Conservation (phyloP, 2,888 invertebrate genomes). For the Theretra japonica region DNA sequence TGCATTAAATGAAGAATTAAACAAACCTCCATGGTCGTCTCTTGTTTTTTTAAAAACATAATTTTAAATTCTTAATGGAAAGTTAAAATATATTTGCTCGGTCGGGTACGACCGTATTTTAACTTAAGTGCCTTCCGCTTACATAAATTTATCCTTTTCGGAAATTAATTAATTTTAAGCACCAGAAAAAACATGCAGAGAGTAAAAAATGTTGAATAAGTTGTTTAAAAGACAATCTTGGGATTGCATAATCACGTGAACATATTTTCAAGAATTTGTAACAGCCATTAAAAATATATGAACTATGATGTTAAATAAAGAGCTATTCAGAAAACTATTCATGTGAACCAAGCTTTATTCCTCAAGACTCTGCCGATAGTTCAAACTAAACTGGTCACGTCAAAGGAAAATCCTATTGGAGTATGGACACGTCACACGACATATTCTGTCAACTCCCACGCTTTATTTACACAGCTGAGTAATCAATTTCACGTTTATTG, state of each 20-base stretch:
- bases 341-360: neutral
- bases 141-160: slow-evolving; percentile 4
- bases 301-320: neutral
- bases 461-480: neutral
- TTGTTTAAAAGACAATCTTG: neutral
- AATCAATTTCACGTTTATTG: slow-evolving; percentile 16
- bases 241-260: neutral
- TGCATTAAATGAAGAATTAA: slow-evolving; percentile 7
- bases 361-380: neutral
- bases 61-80: neutral
- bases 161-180: neutral
- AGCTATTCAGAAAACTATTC: neutral
- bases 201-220: neutral
- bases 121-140: slow-evolving; percentile 5
- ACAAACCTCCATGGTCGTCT: neutral
- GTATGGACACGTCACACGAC: neutral
- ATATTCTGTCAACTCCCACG: slow-evolving; percentile 12
- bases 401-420: slow-evolving; percentile 2
- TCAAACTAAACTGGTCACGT: neutral
- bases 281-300: too few species aligned
- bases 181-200: neutral
- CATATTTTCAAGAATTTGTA: too few species aligned
- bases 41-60: neutral
- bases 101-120: neutral
- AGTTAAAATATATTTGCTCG: neutral